These are phyloP conservation scores for Pyralis farinalis DNA, from an alignment of 2,888 invertebrate species.

Conservation along the genomic window DNA sequence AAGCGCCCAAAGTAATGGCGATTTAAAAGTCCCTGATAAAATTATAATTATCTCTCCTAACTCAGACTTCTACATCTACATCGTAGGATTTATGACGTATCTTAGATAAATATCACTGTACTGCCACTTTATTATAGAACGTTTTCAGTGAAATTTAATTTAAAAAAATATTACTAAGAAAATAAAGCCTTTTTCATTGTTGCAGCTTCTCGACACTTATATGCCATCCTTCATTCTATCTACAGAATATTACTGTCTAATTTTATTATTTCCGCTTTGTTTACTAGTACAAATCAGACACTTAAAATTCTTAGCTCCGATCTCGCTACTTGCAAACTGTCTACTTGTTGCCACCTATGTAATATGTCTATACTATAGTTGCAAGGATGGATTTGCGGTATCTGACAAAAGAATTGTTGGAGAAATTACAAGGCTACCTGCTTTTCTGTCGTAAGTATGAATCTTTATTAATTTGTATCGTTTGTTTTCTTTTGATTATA, in stretches of 20 bases:
- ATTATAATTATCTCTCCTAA: too few species aligned
- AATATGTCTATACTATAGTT: slow-evolving; percentile 91
- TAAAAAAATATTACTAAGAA: too few species aligned
- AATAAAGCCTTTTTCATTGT: slow-evolving; percentile 17
- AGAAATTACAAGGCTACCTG: slow-evolving; percentile 83
- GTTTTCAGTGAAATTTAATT: too few species aligned
- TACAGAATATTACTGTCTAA: slow-evolving; percentile 64
- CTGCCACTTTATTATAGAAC: too few species aligned
- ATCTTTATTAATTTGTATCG: slow-evolving; percentile 2
- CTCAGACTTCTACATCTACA: too few species aligned
- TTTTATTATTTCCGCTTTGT: slow-evolving; percentile 57
- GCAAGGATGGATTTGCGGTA: slow-evolving; percentile 71
- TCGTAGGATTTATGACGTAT: too few species aligned
- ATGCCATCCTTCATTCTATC: slow-evolving; percentile 40
- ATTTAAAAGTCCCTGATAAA: too few species aligned
- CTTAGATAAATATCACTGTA: too few species aligned
- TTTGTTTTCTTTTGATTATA: too few species aligned
- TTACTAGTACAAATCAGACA: slow-evolving; percentile 82
- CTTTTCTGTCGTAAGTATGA: slow-evolving; percentile 87
- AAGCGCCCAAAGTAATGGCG: too few species aligned
- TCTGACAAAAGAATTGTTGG: slow-evolving; percentile 77
- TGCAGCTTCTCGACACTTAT: slow-evolving; percentile 64
- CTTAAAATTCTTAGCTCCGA: slow-evolving; percentile 91
- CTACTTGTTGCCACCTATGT: slow-evolving; percentile 88
- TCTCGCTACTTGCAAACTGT: slow-evolving; percentile 92